These are phyloP conservation scores for Luffia ferchaultella DNA, from an alignment of 2,888 invertebrate genomes.

Conservation along the genomic window DNA sequence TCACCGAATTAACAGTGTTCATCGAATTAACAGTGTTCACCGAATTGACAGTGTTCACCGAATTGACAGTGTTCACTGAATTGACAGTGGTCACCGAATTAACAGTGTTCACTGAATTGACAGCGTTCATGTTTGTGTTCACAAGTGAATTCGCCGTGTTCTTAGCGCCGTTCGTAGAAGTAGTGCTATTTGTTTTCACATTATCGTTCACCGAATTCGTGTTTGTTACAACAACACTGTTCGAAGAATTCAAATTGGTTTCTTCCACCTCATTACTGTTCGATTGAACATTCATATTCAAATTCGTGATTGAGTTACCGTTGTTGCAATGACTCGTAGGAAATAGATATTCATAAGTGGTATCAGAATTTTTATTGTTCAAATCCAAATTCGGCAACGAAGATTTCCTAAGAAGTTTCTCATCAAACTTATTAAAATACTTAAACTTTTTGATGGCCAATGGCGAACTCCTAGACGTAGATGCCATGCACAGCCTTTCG, in stretches of 20 bases:
- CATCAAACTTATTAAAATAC: constrained; percentile 25
- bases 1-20: neutral
- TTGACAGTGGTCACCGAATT: neutral
- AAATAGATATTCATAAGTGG: constrained; percentile 46
- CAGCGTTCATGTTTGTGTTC: neutral
- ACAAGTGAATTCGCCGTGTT: neutral
- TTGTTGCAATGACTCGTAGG: constrained; percentile 14
- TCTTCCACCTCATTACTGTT: neutral
- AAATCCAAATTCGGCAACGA: constrained; percentile 46
- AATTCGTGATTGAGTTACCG: neutral
- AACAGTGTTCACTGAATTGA: neutral
- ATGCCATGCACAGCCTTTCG: constrained; percentile 46
- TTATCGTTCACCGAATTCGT: neutral
- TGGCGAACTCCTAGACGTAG: constrained; percentile 37
- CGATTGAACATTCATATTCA: neutral
- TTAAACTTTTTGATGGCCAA: constrained; percentile 30
- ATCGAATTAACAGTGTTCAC: neutral
- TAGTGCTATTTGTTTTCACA: neutral
- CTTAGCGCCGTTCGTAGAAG: neutral
- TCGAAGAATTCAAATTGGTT: neutral
- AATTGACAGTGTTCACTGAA: neutral
- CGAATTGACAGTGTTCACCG: neutral
- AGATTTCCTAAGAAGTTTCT: constrained; percentile 27
- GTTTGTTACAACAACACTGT: neutral
- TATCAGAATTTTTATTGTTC: constrained; percentile 19